Base-by-base conservation (phyloP, 2,888 invertebrate genomes). In the Prosapia bicincta region DNA sequence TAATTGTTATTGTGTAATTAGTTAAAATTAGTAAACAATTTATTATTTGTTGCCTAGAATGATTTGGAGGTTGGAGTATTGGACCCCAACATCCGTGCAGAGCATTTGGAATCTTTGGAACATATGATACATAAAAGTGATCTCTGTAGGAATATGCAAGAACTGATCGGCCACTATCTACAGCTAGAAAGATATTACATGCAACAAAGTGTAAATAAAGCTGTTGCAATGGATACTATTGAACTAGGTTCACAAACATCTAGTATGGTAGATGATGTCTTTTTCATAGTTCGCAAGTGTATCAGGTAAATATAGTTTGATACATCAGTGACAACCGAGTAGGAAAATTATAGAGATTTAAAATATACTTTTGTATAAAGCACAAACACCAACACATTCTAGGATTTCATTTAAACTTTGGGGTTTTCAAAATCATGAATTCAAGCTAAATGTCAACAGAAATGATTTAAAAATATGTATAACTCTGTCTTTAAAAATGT, bases 241-340 rank as follows among this genome's bases (percentile, higher is more conserved):
- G 93, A 93, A 80, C 85, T 88, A n/a, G 91, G 91, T 3, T 90
- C 90, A 76, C 89, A 92, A 80, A 92, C 92, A 0, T 97, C 97
- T 1, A 97, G 96, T 80, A 92, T 99, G 88, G 94, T 99, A 0
- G 99, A 99, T 84, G 99, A 99, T 85, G 94, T 98, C 0, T 99
- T 99, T 86, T 99, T 96, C 84, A 97, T 99, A 80, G 91, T 98
- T 1, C 92, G 97, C 82, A 99, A 99, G 86, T 96, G 97, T 82
- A 93, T 98, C 71, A 89, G 93, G 94, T 91, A 83, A 79, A 79
- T 86, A 26, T 3, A 0, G 32, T 30, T 25, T 69, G 66, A n/a
- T n/a, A n/a, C n/a, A n/a, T n/a, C n/a, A n/a, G n/a, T n/a, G n/a
- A 15, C n/a, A n/a, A n/a, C n/a, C n/a, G n/a, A n/a, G n/a, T n/a